Evolutionary conservation across 1,140 invertebrate genomes (phyloP), one percentile per base, ranked within the genome.

Genomic region (Pseudomyrmex gracilis): DNA sequence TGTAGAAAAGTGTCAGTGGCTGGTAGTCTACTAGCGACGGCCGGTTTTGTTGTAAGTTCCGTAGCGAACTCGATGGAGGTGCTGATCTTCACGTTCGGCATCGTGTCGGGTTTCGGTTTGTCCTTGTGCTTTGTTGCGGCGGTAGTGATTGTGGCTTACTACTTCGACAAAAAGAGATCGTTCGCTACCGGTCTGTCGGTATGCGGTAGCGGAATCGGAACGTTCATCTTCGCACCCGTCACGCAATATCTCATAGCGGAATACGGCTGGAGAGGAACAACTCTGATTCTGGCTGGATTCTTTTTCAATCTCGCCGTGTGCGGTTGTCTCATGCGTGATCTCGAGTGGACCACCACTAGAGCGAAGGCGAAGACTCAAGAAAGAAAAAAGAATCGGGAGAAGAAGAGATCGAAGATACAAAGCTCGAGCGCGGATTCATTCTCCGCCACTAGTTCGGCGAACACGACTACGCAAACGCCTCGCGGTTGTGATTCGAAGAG

Each of bases 91-190:
- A 98, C 97, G 0, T 98, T 98, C 90, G 97, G 98, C 2, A 95
- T 98, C 2, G 95, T 98, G 83, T 96, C 98, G 2, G 98, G 98
- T 1, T 97, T 98, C 86, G 98, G 98, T 9, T 94, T 99, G 82
- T 97, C 98, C 64, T 93, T 98, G 24, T 98, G 98, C 90, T 98
- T 97, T 91, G 98, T 99, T 1, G 97, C 98, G 1, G 97, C 97
- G 0, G 97, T 98, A 1, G 98, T 99, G 0, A 98, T 98, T 86
- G 98, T 99, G 2, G 98, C 98, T 1, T 99, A 98, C 92, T 99
- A 99, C 92, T 99, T 99, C 92, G 98, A 99, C 88, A 97, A 97
- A 88, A 97, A 96, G 90, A 94, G 98, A 67, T 98, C 98, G 0
- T 96, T 99, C 60, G 98, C 98, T 0, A 99, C 98, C 0, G 98